Evolutionary conservation across 2,113 vertebrate species (phyloP).

Genomic region (Xenopus laevis): DNA sequence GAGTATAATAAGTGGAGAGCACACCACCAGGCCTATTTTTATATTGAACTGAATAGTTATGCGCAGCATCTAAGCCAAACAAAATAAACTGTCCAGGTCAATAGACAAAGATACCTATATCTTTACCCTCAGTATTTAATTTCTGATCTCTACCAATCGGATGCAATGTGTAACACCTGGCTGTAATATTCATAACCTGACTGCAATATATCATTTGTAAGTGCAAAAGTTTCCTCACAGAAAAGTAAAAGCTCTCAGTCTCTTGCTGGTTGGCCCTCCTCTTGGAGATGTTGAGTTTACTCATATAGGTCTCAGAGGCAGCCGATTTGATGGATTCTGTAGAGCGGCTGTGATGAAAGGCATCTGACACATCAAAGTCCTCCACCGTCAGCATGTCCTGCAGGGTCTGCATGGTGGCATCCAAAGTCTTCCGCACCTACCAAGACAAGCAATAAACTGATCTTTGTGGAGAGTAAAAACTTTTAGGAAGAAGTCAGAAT

Average conservation of each 20-base stretch:
- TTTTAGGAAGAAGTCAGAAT: rapidly evolving
- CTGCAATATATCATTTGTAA: too few relatives aligned
- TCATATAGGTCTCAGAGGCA: slow-evolving; percentile 96
- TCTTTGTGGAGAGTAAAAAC: neutral
- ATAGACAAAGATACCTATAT: too few relatives aligned
- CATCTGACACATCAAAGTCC: slow-evolving; percentile 94
- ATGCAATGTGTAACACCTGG: too few relatives aligned
- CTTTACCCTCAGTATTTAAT: too few relatives aligned
- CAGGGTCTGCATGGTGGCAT: slow-evolving; percentile 95
- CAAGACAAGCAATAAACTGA: slow-evolving; percentile 4
- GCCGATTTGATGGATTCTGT: slow-evolving; percentile 93
- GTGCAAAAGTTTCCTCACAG: slow-evolving; percentile 66
- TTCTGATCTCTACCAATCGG: too few relatives aligned
- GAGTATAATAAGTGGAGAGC: too few relatives aligned
- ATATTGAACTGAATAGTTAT: too few relatives aligned
- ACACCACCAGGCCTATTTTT: too few relatives aligned
- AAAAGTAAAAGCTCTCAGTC: slow-evolving; percentile 96
- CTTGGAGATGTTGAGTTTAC: slow-evolving; percentile 88
- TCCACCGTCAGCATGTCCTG: slow-evolving; percentile 98
- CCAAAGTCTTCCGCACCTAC: slow-evolving; percentile 92
- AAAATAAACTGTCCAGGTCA: too few relatives aligned
- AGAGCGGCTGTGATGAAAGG: slow-evolving; percentile 96
- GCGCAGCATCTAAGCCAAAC: too few relatives aligned
- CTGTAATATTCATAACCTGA: too few relatives aligned
- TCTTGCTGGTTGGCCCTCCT: slow-evolving; percentile 95